A percentile compares a stretch with the other conserved stretches of the same genome.
Conservation (phyloP, 35 echinoderm and acorn worm genomes). For the Eucidaris tribuloides region DNA sequence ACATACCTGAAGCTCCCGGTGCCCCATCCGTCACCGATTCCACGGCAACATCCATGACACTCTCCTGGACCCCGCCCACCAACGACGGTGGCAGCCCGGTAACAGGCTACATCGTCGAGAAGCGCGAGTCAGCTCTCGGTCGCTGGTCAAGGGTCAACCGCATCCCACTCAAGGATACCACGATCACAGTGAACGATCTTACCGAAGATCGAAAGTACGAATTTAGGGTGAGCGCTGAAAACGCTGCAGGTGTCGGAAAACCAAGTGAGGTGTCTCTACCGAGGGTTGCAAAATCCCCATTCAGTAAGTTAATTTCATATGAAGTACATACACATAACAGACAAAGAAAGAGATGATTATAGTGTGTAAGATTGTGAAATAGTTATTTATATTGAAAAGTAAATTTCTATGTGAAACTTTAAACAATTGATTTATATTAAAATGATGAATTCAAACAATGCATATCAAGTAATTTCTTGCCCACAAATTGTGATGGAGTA, state of each 20-base stretch:
- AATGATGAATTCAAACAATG: too few species aligned
- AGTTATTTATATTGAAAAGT: too few species aligned
- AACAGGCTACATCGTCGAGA: conserved; percentile 59
- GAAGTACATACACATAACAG: too few species aligned
- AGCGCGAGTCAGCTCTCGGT: conserved; percentile 6
- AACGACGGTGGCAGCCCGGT: conserved; percentile 46
- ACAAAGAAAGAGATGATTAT: too few species aligned
- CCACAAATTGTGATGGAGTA: too few species aligned
- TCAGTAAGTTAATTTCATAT: too few species aligned
- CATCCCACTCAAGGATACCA: conserved; percentile 45
- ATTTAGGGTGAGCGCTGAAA: conserved; percentile 54
- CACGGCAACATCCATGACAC: conserved; percentile 36
- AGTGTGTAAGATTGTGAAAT: too few species aligned
- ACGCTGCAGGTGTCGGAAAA: conserved; percentile 54
- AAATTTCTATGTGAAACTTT: too few species aligned
- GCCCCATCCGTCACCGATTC: conserved; percentile 30
- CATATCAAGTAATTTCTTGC: too few species aligned
- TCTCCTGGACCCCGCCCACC: conserved; percentile 39
- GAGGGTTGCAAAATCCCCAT: conserved; percentile 51
- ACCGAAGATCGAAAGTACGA: conserved; percentile 56
- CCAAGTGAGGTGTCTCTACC: conserved; percentile 38
- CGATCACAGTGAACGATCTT: conserved; percentile 63
- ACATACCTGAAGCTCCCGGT: conserved; percentile 41
- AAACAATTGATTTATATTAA: too few species aligned
- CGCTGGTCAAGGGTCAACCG: conserved; percentile 58